A percentile compares a stretch with the other conserved stretches of the same genome.
Conservation (phyloP, 2,888 invertebrate species). For the Corythucha ciliata region DNA sequence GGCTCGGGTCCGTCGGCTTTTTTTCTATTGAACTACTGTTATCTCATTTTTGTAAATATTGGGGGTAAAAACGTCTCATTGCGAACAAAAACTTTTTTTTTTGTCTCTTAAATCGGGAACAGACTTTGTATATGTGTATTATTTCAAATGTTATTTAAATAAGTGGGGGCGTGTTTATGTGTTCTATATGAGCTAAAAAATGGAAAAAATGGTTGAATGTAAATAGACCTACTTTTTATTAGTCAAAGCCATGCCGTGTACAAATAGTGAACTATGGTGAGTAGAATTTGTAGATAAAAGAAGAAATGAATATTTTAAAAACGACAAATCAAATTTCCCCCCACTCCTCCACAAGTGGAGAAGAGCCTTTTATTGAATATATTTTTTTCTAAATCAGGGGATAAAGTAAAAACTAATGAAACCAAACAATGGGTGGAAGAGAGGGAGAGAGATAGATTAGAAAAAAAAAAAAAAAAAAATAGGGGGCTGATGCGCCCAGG, state of each 20-base stretch:
- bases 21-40: no score
- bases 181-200: conserved; percentile 24
- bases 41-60: conserved; percentile 24
- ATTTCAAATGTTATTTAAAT: conserved; percentile 29
- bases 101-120: conserved; percentile 25
- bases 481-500: no score
- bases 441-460: no score
- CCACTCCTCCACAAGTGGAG: no score
- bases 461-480: no score
- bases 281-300: conserved; percentile 32
- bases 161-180: conserved; percentile 20
- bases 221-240: conserved; percentile 24
- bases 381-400: no score
- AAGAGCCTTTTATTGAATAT: no score
- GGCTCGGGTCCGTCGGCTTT: no score
- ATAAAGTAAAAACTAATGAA: no score
- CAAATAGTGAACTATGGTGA: conserved; percentile 31
- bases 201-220: conserved; percentile 19
- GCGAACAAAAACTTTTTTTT: conserved; percentile 25
- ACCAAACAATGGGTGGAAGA: no score
- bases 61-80: no score
- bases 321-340: no score
- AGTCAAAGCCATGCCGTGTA: conserved; percentile 31
- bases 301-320: conserved; percentile 27
- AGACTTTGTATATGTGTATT: conserved; percentile 34